Evolutionary conservation across 2,888 invertebrate species (phyloP).

Genomic region (Dyspetes luteomarginatus): DNA sequence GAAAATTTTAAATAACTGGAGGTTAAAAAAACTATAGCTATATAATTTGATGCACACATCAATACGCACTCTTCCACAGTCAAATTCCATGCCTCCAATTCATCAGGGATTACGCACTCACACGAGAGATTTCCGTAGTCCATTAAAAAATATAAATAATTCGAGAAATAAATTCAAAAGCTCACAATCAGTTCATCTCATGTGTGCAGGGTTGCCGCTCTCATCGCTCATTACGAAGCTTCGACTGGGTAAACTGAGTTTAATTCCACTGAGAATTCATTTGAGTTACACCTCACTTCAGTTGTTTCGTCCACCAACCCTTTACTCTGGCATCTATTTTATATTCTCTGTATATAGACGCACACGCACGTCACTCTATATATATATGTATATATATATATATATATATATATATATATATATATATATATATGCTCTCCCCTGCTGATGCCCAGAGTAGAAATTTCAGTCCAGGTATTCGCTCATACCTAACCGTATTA

Average conservation of each 20-base stretch:
- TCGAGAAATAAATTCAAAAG: not conserved
- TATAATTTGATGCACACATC: too few species aligned
- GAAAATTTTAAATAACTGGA: too few species aligned
- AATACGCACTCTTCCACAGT: too few species aligned
- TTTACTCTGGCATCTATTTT: not conserved
- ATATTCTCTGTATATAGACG: not conserved
- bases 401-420: too few species aligned
- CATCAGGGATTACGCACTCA: too few species aligned
- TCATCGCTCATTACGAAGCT: slow-evolving; percentile 4
- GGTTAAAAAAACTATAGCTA: too few species aligned
- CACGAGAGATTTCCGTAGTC: not conserved
- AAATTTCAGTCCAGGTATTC: not conserved
- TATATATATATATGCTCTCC: not conserved
- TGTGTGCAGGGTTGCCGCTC: not conserved
- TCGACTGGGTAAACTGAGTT: slow-evolving; percentile 11
- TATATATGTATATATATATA: too few species aligned
- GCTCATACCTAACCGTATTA: not conserved
- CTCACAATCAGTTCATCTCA: not conserved
- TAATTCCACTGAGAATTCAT: slow-evolving; percentile 8
- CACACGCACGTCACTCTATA: not conserved
- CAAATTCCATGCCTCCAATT: too few species aligned
- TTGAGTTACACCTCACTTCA: slow-evolving; percentile 3
- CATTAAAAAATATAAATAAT: not conserved
- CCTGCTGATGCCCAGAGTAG: not conserved
- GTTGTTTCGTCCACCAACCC: not conserved